A percentile compares a stretch with the other conserved stretches of the same genome.
These are phyloP conservation scores for Phoenicopterus ruber DNA, from an alignment of 2,113 vertebrate genomes.

Conservation along the genomic window DNA sequence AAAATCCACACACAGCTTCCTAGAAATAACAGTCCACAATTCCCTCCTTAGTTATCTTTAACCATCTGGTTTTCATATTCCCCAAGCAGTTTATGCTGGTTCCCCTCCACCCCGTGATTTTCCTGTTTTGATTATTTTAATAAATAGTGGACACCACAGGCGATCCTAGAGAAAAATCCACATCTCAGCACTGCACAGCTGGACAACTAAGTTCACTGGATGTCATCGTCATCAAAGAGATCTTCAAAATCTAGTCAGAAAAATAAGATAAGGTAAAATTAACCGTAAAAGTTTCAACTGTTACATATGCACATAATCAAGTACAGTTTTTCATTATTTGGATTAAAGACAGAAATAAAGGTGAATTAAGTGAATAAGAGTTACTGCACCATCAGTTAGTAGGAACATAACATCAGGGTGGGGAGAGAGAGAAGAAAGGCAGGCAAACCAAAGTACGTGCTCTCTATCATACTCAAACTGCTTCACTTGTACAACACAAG, in stretches of 20 bases:
- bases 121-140: background rate
- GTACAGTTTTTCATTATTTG: background rate
- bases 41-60: background rate
- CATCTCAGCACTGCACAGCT: background rate
- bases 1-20: background rate
- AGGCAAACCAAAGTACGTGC: background rate
- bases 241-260: constrained; percentile 84
- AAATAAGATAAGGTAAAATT: constrained; percentile 27
- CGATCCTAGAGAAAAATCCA: background rate
- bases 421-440: background rate
- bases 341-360: background rate
- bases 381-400: background rate
- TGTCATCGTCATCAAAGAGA: constrained; percentile 89
- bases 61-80: background rate
- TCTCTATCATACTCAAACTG: background rate
- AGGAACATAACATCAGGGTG: background rate
- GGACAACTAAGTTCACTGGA: constrained; percentile 74
- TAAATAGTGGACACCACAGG: background rate
- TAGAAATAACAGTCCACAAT: background rate
- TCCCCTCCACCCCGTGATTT: accelerated
- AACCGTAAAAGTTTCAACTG: background rate
- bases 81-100: background rate
- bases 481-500: background rate
- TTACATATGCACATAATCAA: background rate
- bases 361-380: background rate